Percentiles rank a stretch among this genome's conserved stretches.
Evolutionary conservation across 2,888 invertebrate species (phyloP).

Genomic region (Leptopilina syphax): DNA sequence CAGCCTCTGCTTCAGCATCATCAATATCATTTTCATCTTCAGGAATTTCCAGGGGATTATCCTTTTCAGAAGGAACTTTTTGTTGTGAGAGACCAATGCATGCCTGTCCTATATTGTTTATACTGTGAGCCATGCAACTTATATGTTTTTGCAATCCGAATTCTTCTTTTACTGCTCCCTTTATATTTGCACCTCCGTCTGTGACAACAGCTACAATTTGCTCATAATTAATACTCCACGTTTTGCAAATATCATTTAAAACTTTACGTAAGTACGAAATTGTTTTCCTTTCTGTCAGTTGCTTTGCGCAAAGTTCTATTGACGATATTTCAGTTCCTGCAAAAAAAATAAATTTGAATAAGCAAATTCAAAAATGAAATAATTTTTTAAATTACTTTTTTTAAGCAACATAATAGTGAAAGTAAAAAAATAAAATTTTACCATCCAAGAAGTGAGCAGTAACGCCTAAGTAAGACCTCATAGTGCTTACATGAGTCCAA

Average conservation of each 20-base stretch:
- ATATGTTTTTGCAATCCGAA: not conserved
- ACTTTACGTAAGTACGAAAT: not conserved
- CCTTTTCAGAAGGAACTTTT: not conserved
- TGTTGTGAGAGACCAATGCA: not conserved
- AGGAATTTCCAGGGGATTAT: not conserved
- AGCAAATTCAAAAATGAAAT: not conserved
- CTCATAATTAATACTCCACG: not conserved
- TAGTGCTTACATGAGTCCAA: not conserved
- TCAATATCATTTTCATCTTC: slow-evolving; percentile 2
- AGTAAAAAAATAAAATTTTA: not conserved
- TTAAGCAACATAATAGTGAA: too few relatives aligned
- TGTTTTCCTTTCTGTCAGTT: slow-evolving; percentile 13
- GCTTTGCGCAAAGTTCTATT: not conserved
- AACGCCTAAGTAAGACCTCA: slow-evolving; percentile 23
- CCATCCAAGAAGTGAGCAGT: slow-evolving; percentile 25
- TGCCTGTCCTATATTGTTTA: slow-evolving; percentile 13
- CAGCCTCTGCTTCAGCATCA: not conserved
- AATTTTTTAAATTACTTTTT: not conserved
- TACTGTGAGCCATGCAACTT: not conserved
- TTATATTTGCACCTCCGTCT: slow-evolving; percentile 22
- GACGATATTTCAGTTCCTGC: not conserved
- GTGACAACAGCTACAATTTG: not conserved
- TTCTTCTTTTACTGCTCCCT: slow-evolving; percentile 11
- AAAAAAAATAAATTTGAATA: not conserved
- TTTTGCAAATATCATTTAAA: not conserved